Percentiles rank a stretch among this genome's conserved stretches.
Conservation (phyloP, 2,113 vertebrate genomes). For the Chlorocebus sabaeus region DNA sequence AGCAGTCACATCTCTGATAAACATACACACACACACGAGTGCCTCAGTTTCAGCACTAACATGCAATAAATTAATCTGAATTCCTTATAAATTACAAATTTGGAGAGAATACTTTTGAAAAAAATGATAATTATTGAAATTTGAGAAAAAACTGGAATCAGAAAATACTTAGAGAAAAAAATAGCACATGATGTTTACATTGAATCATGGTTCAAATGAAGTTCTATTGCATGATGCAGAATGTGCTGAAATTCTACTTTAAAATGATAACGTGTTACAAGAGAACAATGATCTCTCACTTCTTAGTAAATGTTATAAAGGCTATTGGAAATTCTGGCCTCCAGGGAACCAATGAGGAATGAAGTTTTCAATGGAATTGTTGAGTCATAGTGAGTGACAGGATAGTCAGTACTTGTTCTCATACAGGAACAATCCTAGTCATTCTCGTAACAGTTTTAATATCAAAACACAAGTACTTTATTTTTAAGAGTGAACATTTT, state of each 20-base stretch:
- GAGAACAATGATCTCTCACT: background rate
- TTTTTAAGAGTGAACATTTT: background rate
- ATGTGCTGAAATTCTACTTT: background rate
- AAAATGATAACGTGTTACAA: background rate
- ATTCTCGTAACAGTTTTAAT: background rate
- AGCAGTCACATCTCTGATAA: background rate
- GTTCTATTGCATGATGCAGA: background rate
- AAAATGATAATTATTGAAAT: background rate
- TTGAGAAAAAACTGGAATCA: background rate
- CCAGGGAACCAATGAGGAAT: background rate
- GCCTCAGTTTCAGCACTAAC: background rate
- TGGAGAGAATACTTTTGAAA: background rate
- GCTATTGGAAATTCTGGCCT: background rate
- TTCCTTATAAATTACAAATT: background rate
- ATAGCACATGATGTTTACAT: background rate
- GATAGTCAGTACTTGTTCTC: background rate
- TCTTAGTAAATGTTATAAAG: background rate
- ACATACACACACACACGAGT: background rate
- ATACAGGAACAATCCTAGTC: background rate
- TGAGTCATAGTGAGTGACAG: background rate
- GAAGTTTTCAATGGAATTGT: background rate
- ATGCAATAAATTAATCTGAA: background rate
- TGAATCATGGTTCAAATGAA: background rate
- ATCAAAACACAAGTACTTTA: background rate
- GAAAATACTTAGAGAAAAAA: background rate